Evolutionary conservation across 2,888 invertebrate genomes (phyloP), one percentile per base, ranked within the genome.

Genomic region (Barypeithes pellucidus): DNA sequence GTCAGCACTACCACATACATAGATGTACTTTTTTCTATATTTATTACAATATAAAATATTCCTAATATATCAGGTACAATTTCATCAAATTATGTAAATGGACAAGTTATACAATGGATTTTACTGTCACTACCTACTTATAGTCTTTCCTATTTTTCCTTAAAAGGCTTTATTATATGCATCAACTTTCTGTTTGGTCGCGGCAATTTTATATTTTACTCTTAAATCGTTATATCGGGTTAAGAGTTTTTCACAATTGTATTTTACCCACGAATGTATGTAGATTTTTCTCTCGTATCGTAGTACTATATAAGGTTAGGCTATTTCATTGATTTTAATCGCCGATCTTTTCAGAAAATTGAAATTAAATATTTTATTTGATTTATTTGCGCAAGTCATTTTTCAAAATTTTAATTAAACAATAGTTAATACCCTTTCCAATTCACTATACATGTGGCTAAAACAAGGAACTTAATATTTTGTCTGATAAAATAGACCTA

Each of bases 161-260:
- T 73, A 73, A 73, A 73, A 65, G 73, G 73, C 24, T 50, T 73
- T 69, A n/a, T n/a, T n/a, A 73, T 73, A 52, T 67, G 65, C 63
- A 73, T 68, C 73, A 73, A 66, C 73, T 73, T 73, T 73, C 73
- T 63, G 72, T 67, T 72, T 67, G 52, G n/a, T 33, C 67, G 59
- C 36, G 50, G 71, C 65, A 59, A 71, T 71, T 71, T 71, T 66
- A 29, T 67, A 63, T 66, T 67, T 72, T 67, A 61, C 63, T 72
- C 67, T 67, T 72, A 62, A 62, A 71, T 66, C 65, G 59, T 57
- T 50, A 41, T 62, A 72, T 57, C 67, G 39, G 72, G 66, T 72
- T 67, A 61, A 43, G 22, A 43, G 24, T 71, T 71, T 71, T 65
- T 33, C 39, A 20, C 70, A 41, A 71, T 71, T 71, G 71, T 72